Evolutionary conservation across 2,888 invertebrate genomes (phyloP).

Genomic region (Boloria euphrosyne): DNA sequence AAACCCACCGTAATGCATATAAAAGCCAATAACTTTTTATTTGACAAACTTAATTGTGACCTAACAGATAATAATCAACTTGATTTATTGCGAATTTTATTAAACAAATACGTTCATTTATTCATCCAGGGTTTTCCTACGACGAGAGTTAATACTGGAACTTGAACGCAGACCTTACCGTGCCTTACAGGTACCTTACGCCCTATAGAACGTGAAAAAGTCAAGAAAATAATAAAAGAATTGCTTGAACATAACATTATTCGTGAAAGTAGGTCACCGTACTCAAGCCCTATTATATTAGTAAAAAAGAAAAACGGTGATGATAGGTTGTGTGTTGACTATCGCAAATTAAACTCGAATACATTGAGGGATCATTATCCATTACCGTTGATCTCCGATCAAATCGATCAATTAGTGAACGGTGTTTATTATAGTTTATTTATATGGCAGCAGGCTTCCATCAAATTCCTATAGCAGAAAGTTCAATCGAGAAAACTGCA

Average conservation of each 20-base stretch:
- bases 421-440: slow-evolving; percentile 35
- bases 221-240: slow-evolving; percentile 27
- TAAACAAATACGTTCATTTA: slow-evolving; percentile 27
- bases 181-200: no score
- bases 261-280: slow-evolving; percentile 35
- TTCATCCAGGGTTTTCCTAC: slow-evolving; percentile 26
- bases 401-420: slow-evolving; percentile 41
- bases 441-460: slow-evolving; percentile 45
- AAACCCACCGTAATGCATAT: slow-evolving; percentile 16
- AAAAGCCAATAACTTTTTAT: slow-evolving; percentile 17
- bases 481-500: not conserved
- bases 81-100: slow-evolving; percentile 17
- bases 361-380: slow-evolving; percentile 44
- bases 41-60: slow-evolving; percentile 25
- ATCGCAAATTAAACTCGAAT: slow-evolving; percentile 40
- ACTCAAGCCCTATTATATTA: slow-evolving; percentile 24
- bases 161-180: slow-evolving; percentile 23
- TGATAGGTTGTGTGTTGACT: slow-evolving; percentile 46
- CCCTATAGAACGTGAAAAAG: slow-evolving; percentile 29
- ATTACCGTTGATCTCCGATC: slow-evolving; percentile 42
- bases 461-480: slow-evolving; percentile 42
- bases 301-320: not conserved
- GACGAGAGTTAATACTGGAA: slow-evolving; percentile 20
- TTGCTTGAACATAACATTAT: slow-evolving; percentile 27
- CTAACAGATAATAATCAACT: slow-evolving; percentile 15